Base-by-base conservation (phyloP, 2,113 vertebrate genomes). In the Callospermophilus lateralis region DNA sequence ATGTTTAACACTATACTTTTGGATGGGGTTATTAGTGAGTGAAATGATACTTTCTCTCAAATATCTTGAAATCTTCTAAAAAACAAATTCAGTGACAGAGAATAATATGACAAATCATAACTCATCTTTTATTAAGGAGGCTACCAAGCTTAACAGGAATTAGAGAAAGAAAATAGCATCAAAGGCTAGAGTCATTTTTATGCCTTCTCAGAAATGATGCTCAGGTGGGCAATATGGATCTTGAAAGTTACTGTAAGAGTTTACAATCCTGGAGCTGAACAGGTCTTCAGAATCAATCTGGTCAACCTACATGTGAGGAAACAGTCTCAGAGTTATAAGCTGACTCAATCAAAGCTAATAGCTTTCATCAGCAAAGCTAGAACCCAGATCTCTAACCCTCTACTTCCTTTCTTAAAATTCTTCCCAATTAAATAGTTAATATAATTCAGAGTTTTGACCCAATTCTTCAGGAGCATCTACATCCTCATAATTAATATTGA, bases 371-470 rank as follows among this genome's bases (percentile, higher is more conserved):
- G 8, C 28, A 34, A 8, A 77, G 55, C 61, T 74, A 91, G 51
- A 88, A 48, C 37, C 24, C 32, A 85, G 28, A n/a, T 67, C 53
- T 83, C 53, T 53, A 6, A 65, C 26, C 34, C n/a, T 80, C 55
- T 53, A 32, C 34, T 72, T 72, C 13, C 58, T 80, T 34, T 17
- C 51, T 90, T 68, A 92, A 63, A 92, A 81, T 20, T 83, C 16
- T 77, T 81, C 39, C 1, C 37, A 20, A 87, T 53, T 61, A 61
- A 87, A 94, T 77, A 34, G 24, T 10, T 51, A 53, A 30, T 84
- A 94, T 79, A 24, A 78, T 65, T 76, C 68, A 53, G 65, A 92
- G 65, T 53, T 78, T 79, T 88, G 55, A 87, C 55, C 85, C 81
- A 67, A 61, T 94, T 96, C 37, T 68, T 19, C 55, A 90, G 45